A percentile compares a stretch with the other conserved stretches of the same genome.
phyloP scores from a whole-genome alignment of 2,888 invertebrate species.

The Nomada lathburiana region DNA sequence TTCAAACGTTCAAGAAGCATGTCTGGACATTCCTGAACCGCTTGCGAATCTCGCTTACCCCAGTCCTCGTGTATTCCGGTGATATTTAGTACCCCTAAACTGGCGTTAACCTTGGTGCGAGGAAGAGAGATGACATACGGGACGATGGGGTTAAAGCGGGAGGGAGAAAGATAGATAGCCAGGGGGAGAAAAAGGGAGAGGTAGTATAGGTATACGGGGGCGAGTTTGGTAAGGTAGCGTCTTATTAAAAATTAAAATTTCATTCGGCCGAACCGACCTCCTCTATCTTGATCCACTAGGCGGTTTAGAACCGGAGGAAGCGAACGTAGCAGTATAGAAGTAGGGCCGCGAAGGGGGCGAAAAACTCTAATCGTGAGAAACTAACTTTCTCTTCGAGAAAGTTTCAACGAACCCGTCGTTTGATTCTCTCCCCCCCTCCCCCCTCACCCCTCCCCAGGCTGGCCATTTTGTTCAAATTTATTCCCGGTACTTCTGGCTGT shows the following conservation, averaged over 20 bases:
- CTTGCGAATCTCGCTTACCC: constrained; percentile 11
- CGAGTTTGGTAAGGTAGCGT: constrained; percentile 54
- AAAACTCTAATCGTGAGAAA: constrained; percentile 73
- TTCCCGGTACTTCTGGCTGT: constrained; percentile 34
- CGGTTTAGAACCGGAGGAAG: constrained; percentile 53
- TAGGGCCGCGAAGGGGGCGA: constrained; percentile 39
- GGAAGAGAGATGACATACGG: constrained; percentile 21
- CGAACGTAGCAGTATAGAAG: constrained; percentile 52
- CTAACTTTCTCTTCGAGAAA: constrained; percentile 70
- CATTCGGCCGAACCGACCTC: constrained; percentile 76
- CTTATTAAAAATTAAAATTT: constrained; percentile 84
- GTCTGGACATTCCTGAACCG: not conserved
- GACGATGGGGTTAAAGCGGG: constrained; percentile 5
- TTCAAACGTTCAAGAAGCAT: constrained; percentile 59
- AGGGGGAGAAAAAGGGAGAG: constrained; percentile 1
- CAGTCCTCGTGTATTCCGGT: constrained; percentile 29
- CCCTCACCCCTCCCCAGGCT: not conserved
- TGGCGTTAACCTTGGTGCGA: constrained; percentile 27
- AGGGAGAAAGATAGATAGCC: constrained; percentile 9
- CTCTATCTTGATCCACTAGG: constrained; percentile 70
- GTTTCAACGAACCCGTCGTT: constrained; percentile 55
- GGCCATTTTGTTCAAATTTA: constrained; percentile 58
- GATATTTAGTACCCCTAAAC: constrained; percentile 75
- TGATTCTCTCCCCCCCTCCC: not conserved
- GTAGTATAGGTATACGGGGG: constrained; percentile 3